A percentile compares a stretch with the other conserved stretches of the same genome.
These are phyloP conservation scores for Coregonus clupeaformis DNA, from an alignment of 2,113 vertebrate species.

Conservation along the genomic window DNA sequence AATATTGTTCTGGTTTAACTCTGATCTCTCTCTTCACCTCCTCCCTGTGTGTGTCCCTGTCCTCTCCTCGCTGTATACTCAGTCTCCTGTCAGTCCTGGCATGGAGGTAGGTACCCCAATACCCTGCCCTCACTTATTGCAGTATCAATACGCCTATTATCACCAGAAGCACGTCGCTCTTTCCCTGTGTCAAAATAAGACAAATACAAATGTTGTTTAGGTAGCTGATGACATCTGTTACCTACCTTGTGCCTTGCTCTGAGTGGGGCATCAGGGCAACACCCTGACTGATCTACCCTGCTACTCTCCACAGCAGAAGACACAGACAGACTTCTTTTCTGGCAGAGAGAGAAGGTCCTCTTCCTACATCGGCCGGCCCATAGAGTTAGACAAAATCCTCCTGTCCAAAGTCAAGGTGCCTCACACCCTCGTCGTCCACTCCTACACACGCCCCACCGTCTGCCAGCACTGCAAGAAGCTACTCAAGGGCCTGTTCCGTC, in stretches of 20 bases:
- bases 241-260: too few relatives aligned
- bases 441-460: constrained; percentile 93
- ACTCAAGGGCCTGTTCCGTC: constrained; percentile 86
- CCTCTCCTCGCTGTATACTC: constrained; percentile 47
- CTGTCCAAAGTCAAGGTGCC: constrained; percentile 96
- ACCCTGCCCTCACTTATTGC: neutral
- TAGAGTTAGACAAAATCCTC: constrained; percentile 93
- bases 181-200: neutral
- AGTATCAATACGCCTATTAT: neutral
- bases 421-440: constrained; percentile 96
- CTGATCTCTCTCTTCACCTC: neutral
- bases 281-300: neutral
- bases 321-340: constrained; percentile 81
- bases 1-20: too few relatives aligned
- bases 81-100: constrained; percentile 88
- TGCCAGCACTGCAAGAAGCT: constrained; percentile 99
- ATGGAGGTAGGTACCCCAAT: constrained; percentile 83
- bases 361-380: constrained; percentile 91
- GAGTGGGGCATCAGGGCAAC: neutral
- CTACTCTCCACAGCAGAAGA: constrained; percentile 82
- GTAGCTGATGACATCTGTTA: neutral
- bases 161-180: neutral
- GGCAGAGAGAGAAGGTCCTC: constrained; percentile 89
- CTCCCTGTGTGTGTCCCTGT: constrained; percentile 18
- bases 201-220: neutral